A percentile compares a stretch with the other conserved stretches of the same genome.
Conservation (phyloP, 2,888 invertebrate species). For the Cataglyphis albicans region DNA sequence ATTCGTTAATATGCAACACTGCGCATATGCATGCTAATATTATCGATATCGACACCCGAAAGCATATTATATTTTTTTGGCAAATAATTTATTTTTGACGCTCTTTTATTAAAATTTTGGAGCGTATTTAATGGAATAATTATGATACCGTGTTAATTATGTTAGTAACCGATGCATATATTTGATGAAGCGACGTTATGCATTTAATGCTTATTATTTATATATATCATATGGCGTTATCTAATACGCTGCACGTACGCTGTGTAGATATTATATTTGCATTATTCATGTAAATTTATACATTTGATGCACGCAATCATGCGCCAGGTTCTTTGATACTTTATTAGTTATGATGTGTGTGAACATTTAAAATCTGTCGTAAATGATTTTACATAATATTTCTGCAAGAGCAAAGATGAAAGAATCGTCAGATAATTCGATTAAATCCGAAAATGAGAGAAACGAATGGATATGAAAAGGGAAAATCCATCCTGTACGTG, state of each 20-base stretch:
- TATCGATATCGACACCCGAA: constrained; percentile 9
- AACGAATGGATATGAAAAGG: background rate
- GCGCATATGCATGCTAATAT: background rate
- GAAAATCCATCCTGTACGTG: constrained; percentile 1
- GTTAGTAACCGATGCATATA: constrained; percentile 8
- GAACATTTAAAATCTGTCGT: background rate
- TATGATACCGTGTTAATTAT: constrained; percentile 28
- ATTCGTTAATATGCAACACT: constrained; percentile 23
- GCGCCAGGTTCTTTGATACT: constrained; percentile 4
- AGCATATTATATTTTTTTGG: constrained; percentile 16
- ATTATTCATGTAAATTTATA: constrained; percentile 43
- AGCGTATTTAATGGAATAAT: constrained; percentile 43
- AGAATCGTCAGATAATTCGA: constrained; percentile 13
- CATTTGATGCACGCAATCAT: background rate
- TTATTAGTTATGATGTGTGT: background rate
- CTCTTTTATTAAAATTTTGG: constrained; percentile 13
- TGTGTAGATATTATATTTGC: constrained; percentile 30
- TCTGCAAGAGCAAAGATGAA: background rate
- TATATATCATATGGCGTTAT: background rate
- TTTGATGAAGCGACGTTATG: constrained; percentile 27
- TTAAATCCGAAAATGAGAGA: constrained; percentile 20
- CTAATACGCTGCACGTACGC: constrained; percentile 2
- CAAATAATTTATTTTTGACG: constrained; percentile 21
- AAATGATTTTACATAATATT: constrained; percentile 9
- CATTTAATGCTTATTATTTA: constrained; percentile 35